Percentiles rank a stretch among this genome's conserved stretches.
These are phyloP conservation scores for Bucorvus abyssinicus DNA, from an alignment of 2,797 vertebrate species.

Conservation along the genomic window DNA sequence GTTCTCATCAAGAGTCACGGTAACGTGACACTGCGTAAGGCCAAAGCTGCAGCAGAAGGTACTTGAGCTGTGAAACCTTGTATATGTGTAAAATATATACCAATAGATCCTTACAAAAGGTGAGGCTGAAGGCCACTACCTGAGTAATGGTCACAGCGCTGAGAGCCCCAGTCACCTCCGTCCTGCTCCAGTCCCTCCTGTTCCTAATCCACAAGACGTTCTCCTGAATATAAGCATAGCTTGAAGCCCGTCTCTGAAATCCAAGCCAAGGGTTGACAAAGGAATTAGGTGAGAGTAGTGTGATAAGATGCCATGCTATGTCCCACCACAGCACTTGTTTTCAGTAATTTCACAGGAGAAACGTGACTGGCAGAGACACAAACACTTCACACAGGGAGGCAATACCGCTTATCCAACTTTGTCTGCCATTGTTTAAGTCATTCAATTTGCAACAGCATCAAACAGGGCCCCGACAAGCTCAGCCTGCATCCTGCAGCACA, in stretches of 20 bases:
- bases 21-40: background rate
- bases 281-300: background rate
- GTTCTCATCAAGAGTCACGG: background rate
- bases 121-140: background rate
- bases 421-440: background rate
- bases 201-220: background rate
- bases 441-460: background rate
- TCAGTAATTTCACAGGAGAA: background rate
- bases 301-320: background rate
- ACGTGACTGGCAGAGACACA: background rate
- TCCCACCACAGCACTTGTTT: background rate
- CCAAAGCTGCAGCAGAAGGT: background rate
- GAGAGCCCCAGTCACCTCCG: background rate
- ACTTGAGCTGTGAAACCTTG: background rate
- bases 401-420: background rate
- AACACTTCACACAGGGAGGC: background rate
- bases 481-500: background rate
- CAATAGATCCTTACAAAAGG: background rate
- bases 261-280: background rate
- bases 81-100: too few relatives aligned
- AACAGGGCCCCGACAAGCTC: background rate
- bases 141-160: rapidly evolving
- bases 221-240: background rate
- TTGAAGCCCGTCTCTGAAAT: background rate
- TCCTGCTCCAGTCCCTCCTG: background rate